A percentile compares a stretch with the other conserved stretches of the same genome.
These are phyloP conservation scores for Acromyrmex charruanus DNA, from an alignment of 1,140 invertebrate species.

Conservation along the genomic window DNA sequence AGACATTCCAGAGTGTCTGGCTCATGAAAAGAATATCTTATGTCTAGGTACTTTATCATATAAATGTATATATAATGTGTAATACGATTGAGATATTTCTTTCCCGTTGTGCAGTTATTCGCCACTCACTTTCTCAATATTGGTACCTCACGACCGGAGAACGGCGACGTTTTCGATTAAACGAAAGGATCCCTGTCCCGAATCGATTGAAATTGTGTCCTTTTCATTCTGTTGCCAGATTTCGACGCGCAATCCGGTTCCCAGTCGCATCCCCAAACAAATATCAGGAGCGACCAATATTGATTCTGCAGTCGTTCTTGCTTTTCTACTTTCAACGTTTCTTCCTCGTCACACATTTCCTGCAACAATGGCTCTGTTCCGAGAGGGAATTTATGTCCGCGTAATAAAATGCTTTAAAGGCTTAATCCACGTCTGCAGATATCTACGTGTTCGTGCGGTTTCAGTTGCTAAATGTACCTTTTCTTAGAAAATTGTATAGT, in stretches of 20 bases:
- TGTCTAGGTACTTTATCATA: background rate
- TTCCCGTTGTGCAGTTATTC: constrained; percentile 22
- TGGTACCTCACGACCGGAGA: constrained; percentile 11
- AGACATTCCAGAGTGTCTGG: background rate
- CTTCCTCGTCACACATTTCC: constrained; percentile 46
- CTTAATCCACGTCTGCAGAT: constrained; percentile 42
- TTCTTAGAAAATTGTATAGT: constrained; percentile 26
- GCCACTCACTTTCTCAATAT: constrained; percentile 43
- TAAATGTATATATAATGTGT: constrained; percentile 7
- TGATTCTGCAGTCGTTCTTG: constrained; percentile 64
- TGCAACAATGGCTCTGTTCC: constrained; percentile 59
- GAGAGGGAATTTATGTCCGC: constrained; percentile 51
- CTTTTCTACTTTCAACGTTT: constrained; percentile 63
- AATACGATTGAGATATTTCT: constrained; percentile 34
- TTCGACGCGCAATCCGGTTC: constrained; percentile 63
- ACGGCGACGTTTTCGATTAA: constrained; percentile 71
- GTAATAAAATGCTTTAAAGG: constrained; percentile 58
- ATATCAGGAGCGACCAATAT: constrained; percentile 72
- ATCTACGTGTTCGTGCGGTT: constrained; percentile 24
- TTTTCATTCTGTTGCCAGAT: constrained; percentile 63
- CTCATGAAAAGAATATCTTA: background rate
- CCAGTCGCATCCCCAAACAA: constrained; percentile 74
- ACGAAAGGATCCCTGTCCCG: constrained; percentile 64
- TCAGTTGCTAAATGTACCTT: background rate
- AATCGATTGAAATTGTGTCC: constrained; percentile 69